Conservation (phyloP, 2,888 invertebrate species). For the Morpho helenor region DNA sequence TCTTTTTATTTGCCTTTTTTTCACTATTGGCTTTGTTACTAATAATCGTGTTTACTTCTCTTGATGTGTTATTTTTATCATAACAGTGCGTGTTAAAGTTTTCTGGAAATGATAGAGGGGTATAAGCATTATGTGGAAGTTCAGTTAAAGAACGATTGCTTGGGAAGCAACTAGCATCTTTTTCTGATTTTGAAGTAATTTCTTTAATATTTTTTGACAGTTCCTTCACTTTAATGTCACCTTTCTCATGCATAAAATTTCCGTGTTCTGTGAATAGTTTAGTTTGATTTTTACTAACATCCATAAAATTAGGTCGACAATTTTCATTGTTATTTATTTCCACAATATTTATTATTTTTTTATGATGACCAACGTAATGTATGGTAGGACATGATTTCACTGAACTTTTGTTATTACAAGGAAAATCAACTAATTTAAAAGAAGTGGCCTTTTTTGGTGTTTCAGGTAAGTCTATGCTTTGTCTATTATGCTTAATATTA, state of each 20-base stretch:
- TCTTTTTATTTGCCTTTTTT: conserved; percentile 27
- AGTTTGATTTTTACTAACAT: neutral
- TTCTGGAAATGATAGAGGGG: conserved; percentile 57
- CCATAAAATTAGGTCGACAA: neutral
- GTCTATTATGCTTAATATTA: too few relatives aligned
- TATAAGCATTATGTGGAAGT: conserved; percentile 53
- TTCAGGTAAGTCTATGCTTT: neutral
- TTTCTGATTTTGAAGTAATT: neutral
- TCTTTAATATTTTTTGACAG: neutral
- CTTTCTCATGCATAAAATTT: neutral
- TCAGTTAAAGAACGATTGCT: conserved; percentile 38
- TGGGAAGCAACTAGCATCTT: neutral
- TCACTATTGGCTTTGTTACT: conserved; percentile 29
- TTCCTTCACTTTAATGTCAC: neutral
- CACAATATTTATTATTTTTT: conserved; percentile 16
- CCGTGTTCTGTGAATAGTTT: neutral
- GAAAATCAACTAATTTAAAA: conserved; percentile 14
- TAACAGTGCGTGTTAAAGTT: conserved; percentile 37
- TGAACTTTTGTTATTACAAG: neutral
- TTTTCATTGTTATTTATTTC: conserved; percentile 16
- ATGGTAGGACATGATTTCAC: conserved; percentile 9
- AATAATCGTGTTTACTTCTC: conserved; percentile 34
- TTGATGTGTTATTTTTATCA: conserved; percentile 30
- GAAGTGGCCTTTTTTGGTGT: conserved; percentile 5
- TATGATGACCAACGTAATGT: conserved; percentile 16